These are phyloP conservation scores for Muschampia plurimacula DNA, from an alignment of 2,888 invertebrate genomes.

Conservation along the genomic window DNA sequence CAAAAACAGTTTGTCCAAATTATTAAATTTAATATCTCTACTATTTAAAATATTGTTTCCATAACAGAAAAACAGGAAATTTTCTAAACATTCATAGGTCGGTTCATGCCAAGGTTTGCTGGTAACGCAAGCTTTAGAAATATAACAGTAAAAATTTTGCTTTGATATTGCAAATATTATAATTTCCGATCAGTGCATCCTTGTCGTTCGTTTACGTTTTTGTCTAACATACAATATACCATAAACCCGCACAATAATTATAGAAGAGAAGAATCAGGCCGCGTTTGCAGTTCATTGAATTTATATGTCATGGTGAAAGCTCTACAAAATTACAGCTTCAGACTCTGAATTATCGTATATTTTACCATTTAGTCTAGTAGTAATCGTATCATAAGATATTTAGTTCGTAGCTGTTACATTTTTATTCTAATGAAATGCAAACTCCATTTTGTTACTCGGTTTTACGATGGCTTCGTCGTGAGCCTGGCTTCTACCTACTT, in stretches of 20 bases:
- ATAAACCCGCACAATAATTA: constrained; percentile 12
- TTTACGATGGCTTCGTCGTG: background rate
- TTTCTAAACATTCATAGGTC: too few relatives aligned
- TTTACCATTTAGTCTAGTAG: background rate
- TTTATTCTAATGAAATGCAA: constrained; percentile 6
- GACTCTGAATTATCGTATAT: background rate
- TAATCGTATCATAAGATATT: too few relatives aligned
- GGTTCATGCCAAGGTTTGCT: background rate
- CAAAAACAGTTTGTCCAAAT: too few relatives aligned
- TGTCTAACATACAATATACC: constrained; percentile 23
- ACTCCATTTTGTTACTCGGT: constrained; percentile 1
- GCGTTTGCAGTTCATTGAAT: constrained; percentile 27
- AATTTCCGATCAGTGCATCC: background rate
- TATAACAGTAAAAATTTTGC: too few relatives aligned
- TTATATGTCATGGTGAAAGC: constrained; percentile 9
- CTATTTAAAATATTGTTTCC: too few relatives aligned
- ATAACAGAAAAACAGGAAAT: too few relatives aligned
- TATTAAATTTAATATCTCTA: too few relatives aligned
- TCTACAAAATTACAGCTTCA: background rate
- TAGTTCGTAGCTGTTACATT: background rate
- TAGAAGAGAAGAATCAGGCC: background rate
- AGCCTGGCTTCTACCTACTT: constrained; percentile 23
- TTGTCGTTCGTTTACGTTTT: constrained; percentile 27
- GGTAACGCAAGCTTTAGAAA: background rate
- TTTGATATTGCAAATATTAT: too few relatives aligned